Evolutionary conservation across 2,888 invertebrate species (phyloP).

Genomic region (Torymus tubicola): DNA sequence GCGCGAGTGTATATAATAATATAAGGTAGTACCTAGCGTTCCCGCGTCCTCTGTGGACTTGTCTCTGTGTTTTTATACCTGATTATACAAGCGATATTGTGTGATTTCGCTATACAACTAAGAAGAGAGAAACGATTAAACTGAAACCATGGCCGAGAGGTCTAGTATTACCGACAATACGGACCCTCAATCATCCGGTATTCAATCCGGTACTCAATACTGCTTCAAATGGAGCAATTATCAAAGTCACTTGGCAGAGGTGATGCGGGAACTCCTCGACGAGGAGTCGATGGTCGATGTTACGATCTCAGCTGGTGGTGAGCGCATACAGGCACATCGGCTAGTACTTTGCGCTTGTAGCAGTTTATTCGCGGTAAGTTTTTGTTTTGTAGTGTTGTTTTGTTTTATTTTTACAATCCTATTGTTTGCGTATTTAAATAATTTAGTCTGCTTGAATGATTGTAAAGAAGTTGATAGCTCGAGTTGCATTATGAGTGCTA

Average conservation of each 20-base stretch:
- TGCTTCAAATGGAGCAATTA: conserved; percentile 76
- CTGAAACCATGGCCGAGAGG: conserved; percentile 68
- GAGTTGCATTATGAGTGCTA: no score
- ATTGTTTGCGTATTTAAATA: no score
- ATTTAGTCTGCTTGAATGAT: no score
- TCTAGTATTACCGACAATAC: conserved; percentile 43
- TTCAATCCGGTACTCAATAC: conserved; percentile 63
- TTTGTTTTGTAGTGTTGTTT: background rate
- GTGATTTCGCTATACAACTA: background rate
- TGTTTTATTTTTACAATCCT: conserved; percentile 13
- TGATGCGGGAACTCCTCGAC: conserved; percentile 72
- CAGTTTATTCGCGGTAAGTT: conserved; percentile 75
- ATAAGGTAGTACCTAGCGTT: no score
- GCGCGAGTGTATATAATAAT: no score
- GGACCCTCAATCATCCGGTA: conserved; percentile 46
- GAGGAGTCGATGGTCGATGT: conserved; percentile 77
- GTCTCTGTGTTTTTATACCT: no score
- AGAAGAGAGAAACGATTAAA: conserved; percentile 56
- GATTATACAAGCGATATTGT: no score
- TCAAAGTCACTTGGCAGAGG: conserved; percentile 72
- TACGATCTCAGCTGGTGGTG: conserved; percentile 75
- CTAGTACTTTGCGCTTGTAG: conserved; percentile 77
- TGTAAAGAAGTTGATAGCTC: no score
- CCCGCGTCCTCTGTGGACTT: no score
- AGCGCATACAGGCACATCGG: conserved; percentile 76